Percentiles rank a stretch among this genome's conserved stretches.
Conservation (phyloP, 2,797 vertebrate species). For the Gallinago nigripennis region DNA sequence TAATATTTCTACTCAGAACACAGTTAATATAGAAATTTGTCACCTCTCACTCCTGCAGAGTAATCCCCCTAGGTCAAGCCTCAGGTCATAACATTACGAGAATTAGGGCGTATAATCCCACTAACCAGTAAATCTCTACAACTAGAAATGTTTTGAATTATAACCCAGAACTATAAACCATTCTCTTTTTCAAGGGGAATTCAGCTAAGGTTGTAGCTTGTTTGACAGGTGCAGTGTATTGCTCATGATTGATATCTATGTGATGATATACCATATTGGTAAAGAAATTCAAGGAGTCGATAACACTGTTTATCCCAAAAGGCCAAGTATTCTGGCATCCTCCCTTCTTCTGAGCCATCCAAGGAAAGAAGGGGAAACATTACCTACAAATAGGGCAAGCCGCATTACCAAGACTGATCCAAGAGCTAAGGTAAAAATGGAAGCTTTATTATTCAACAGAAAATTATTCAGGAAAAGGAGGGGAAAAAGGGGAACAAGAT, state of each 20-base stretch:
- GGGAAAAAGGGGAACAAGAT: neutral
- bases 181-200: neutral
- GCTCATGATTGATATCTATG: neutral
- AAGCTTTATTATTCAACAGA: neutral
- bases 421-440: neutral
- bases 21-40: neutral
- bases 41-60: constrained; percentile 20
- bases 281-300: neutral
- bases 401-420: neutral
- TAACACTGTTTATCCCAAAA: neutral
- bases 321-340: neutral
- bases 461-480: neutral
- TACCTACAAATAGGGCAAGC: neutral
- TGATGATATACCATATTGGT: neutral
- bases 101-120: neutral
- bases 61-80: neutral
- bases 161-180: neutral
- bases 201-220: neutral
- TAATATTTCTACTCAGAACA: neutral
- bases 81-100: neutral
- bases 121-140: neutral
- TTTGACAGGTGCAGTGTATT: neutral
- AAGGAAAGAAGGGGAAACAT: neutral
- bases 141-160: neutral
- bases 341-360: neutral